Evolutionary conservation across 1,140 invertebrate genomes (phyloP).

Genomic region (Holcopasites calliopsidis): DNA sequence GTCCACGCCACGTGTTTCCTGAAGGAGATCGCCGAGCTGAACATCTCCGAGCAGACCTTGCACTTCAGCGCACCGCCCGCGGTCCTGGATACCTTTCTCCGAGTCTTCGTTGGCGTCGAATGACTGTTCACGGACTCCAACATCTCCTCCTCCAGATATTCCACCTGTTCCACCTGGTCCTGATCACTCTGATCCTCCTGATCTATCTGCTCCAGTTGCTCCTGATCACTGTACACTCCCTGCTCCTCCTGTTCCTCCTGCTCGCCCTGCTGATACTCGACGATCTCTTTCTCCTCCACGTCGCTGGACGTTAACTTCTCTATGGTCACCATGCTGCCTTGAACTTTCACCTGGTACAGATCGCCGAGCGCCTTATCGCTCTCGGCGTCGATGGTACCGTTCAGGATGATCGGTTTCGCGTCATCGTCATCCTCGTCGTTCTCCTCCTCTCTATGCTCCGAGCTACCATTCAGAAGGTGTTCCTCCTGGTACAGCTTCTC

Average conservation of each 20-base stretch:
- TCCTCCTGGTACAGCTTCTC: constrained; percentile 73
- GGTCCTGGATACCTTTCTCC: constrained; percentile 28
- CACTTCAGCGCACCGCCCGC: constrained; percentile 67
- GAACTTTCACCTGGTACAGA: constrained; percentile 69
- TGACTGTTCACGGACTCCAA: constrained; percentile 6
- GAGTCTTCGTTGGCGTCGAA: background rate
- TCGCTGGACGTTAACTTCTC: constrained; percentile 60
- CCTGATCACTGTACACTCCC: background rate
- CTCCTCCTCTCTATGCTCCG: background rate
- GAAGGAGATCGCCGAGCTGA: constrained; percentile 67
- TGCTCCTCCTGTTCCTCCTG: background rate
- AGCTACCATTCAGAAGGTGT: constrained; percentile 74
- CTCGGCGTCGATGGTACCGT: constrained; percentile 35
- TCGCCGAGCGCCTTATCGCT: constrained; percentile 40
- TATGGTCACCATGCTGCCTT: constrained; percentile 64
- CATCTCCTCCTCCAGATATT: constrained; percentile 56
- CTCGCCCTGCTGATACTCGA: background rate
- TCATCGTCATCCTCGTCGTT: constrained; percentile 30
- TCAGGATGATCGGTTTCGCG: constrained; percentile 54
- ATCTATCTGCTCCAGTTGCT: constrained; percentile 35
- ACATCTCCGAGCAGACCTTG: constrained; percentile 73
- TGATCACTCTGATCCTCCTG: constrained; percentile 53
- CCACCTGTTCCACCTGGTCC: constrained; percentile 47
- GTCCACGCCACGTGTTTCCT: constrained; percentile 76
- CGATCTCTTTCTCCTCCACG: constrained; percentile 26